Evolutionary conservation across 1,140 invertebrate species (phyloP).

Genomic region (Zaprionus taronus): DNA sequence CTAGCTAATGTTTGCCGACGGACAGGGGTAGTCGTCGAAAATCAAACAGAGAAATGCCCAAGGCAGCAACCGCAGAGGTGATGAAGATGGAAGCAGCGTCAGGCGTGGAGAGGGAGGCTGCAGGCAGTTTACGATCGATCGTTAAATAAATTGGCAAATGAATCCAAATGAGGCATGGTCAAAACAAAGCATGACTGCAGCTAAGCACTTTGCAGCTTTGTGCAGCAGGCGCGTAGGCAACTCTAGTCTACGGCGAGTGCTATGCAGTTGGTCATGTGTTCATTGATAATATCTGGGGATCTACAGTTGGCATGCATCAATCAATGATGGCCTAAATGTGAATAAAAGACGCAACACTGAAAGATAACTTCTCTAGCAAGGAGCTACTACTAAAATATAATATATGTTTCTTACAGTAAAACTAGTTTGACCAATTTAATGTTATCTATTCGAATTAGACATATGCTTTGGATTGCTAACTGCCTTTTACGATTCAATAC

Average conservation of each 20-base stretch:
- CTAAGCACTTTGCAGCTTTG: slow-evolving; percentile 11
- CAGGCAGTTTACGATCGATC: slow-evolving; percentile 78
- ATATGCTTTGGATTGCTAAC: neutral
- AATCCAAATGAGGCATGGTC: slow-evolving; percentile 80
- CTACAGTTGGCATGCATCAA: neutral
- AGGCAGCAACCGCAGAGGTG: slow-evolving; percentile 39
- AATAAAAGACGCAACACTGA: no score
- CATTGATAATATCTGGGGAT: neutral
- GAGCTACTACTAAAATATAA: no score
- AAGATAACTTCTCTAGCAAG: no score
- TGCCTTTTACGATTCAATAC: neutral
- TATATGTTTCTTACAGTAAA: neutral
- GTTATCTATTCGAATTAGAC: neutral
- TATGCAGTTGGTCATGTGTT: neutral
- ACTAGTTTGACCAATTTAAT: neutral
- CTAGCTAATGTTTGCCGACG: neutral
- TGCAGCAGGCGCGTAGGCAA: neutral
- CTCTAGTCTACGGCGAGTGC: neutral
- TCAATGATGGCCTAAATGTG: no score
- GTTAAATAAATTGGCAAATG: slow-evolving; percentile 82
- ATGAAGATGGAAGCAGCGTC: neutral
- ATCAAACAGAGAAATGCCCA: slow-evolving; percentile 32
- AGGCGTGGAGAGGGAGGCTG: neutral
- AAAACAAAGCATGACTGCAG: slow-evolving; percentile 58
- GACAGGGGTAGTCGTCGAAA: neutral